Base-by-base conservation (phyloP, 2,888 invertebrate genomes). In the Auanema freiburgensis region DNA sequence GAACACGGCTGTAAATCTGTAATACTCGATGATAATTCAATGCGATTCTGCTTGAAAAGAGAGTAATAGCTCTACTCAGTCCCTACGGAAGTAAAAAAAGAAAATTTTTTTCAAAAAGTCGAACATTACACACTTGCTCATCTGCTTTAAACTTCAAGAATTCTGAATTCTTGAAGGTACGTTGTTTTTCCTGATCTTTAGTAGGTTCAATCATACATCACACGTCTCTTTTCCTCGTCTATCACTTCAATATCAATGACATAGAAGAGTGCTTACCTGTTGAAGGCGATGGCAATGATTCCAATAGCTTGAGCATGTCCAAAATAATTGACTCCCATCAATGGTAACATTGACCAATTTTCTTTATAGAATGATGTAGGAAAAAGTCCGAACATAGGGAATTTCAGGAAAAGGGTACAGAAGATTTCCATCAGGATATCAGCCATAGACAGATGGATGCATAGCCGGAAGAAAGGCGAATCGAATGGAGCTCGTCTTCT, bases 241-340 rank as follows among this genome's bases (percentile, higher is more conserved):
- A 33, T 8, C 33, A 33, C 33, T 40, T 4, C n/a, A 55, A 14
- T 55, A n/a, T 55, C 6, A n/a, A 16, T 55, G 23, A 40, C 2
- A 40, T 55, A 18, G 21, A 16, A 25, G n/a, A 43, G 16, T 40
- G 42, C 56, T 57, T 42, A 67, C 59, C 75, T 50, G 53, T 76
- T 76, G 18, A 73, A 59, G 6, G 76, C 76, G 54, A 72, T 74
- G 54, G 71, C 71, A 56, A 77, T 74, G 43, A 77, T 75, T 14
- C 72, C 74, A 49, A 77, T 67, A 18, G 76, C 76, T 49, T 77
- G 76, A 21, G 74, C 76, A 60, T 77, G 76, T 8, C 70, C 72
- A 24, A 77, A 62, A 64, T 77, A 77, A 33, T 73, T 73, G 63
- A 77, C 68, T 41, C 71, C 72, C 23, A 70, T 65, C n/a, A 73